These are phyloP conservation scores for Carcina quercana DNA, from an alignment of 2,888 invertebrate genomes.

Conservation along the genomic window DNA sequence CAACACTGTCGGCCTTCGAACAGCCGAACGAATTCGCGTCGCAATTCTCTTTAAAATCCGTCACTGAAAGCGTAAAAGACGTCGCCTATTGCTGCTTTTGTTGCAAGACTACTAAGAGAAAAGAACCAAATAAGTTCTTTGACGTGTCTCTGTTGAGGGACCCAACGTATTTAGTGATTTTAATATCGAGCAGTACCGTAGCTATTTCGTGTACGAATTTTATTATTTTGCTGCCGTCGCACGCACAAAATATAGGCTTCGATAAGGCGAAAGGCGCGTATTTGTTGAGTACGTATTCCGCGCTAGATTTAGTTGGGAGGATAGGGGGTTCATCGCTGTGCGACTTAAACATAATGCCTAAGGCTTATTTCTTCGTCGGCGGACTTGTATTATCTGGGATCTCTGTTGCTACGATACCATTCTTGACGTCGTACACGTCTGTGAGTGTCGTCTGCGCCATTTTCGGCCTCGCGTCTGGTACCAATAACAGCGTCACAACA, in stretches of 20 bases:
- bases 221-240: constrained; percentile 86
- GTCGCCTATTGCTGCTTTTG: constrained; percentile 60
- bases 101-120: constrained; percentile 46
- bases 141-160: constrained; percentile 82
- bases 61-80: constrained; percentile 73
- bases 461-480: constrained; percentile 88
- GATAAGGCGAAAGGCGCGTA: constrained; percentile 82
- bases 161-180: constrained; percentile 85
- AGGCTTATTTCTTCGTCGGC: constrained; percentile 87
- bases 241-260: constrained; percentile 81
- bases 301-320: constrained; percentile 86
- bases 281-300: constrained; percentile 85
- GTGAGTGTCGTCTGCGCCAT: constrained; percentile 82
- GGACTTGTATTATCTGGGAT: constrained; percentile 86
- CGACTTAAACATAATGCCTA: constrained; percentile 85
- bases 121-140: constrained; percentile 77
- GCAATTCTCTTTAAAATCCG: constrained; percentile 82
- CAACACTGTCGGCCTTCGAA: constrained; percentile 84
- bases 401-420: constrained; percentile 81
- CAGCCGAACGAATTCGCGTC: constrained; percentile 85
- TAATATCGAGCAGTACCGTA: constrained; percentile 88
- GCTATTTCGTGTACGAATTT: constrained; percentile 93
- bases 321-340: constrained; percentile 90
- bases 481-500: constrained; percentile 89
- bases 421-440: constrained; percentile 75